Conservation (phyloP, 2,797 vertebrate species). For the Tragelaphus oryx region DNA sequence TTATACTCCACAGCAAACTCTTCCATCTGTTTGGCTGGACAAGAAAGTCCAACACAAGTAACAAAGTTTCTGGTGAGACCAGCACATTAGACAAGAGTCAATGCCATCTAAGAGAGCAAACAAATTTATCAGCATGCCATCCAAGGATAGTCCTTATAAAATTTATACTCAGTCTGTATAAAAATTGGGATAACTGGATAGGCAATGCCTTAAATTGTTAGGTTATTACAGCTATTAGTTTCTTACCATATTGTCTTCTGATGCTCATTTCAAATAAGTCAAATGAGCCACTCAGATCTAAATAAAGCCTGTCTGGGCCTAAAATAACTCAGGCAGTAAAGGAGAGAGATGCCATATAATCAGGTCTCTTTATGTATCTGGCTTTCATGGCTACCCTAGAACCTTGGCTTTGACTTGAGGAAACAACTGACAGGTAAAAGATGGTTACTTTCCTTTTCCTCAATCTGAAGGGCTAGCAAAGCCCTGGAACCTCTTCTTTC, state of each 20-base stretch:
- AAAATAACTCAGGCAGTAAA: not conserved
- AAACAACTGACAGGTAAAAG: not conserved
- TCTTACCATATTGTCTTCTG: not conserved
- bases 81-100: not conserved
- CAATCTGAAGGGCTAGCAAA: not conserved
- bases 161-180: not conserved
- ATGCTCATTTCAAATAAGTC: not conserved
- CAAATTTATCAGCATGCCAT: not conserved
- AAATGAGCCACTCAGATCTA: not conserved
- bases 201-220: not conserved
- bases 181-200: not conserved
- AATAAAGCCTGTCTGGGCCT: not conserved
- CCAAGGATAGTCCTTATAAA: not conserved
- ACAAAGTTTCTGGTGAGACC: constrained; percentile 18
- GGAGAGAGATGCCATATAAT: not conserved
- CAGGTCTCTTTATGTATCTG: not conserved
- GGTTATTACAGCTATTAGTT: not conserved
- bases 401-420: not conserved
- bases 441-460: not conserved
- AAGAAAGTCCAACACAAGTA: constrained; percentile 43
- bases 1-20: constrained; percentile 91
- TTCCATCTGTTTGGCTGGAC: constrained; percentile 85
- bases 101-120: not conserved
- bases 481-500: not conserved
- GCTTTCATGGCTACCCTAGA: not conserved